Conservation (phyloP, 2,797 vertebrate species). For the Monodelphis domestica region DNA sequence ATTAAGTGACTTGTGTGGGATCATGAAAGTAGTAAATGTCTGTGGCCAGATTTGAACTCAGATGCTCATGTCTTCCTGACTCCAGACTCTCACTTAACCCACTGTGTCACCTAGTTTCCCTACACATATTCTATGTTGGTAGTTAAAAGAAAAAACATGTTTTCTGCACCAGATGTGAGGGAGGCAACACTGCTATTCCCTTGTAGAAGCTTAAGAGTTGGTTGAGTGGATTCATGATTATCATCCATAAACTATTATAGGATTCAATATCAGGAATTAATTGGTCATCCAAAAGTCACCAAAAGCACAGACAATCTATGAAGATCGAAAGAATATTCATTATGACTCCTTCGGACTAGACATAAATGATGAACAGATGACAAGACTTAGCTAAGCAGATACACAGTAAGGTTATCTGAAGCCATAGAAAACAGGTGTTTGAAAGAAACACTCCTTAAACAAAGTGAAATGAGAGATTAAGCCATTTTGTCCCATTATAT, state of each 20-base stretch:
- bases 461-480: not conserved
- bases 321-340: not conserved
- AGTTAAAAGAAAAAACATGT: not conserved
- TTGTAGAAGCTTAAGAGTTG: not conserved
- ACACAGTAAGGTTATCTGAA: not conserved
- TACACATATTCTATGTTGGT: no score
- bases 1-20: no score
- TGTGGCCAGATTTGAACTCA: no score
- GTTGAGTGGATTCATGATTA: no score
- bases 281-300: not conserved
- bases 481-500: not conserved
- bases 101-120: no score
- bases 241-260: not conserved
- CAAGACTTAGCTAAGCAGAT: not conserved
- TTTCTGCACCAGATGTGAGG: not conserved
- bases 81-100: no score
- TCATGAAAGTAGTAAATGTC: no score
- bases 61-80: no score
- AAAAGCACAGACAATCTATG: not conserved
- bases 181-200: not conserved
- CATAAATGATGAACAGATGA: not conserved
- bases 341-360: not conserved
- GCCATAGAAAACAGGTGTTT: not conserved
- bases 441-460: not conserved
- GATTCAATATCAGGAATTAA: not conserved